Percentiles rank a stretch among this genome's conserved stretches.
Evolutionary conservation across 2,113 vertebrate species (phyloP).

Genomic region (Hepsetus odoe): DNA sequence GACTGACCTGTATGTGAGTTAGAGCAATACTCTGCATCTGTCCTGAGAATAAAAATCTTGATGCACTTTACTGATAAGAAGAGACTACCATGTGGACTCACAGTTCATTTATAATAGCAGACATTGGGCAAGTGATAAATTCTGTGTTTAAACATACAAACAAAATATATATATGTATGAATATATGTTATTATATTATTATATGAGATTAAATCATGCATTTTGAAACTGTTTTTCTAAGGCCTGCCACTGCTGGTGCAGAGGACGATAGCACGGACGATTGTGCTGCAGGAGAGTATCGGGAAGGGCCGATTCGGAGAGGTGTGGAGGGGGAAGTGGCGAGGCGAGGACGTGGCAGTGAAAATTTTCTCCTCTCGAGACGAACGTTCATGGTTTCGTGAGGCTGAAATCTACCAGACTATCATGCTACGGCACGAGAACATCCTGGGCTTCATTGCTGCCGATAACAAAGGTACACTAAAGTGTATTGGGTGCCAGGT

Average conservation of each 20-base stretch:
- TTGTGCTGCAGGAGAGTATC: constrained; percentile 93
- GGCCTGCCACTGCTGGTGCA: constrained; percentile 94
- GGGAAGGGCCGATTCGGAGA: constrained; percentile 95
- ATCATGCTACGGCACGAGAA: constrained; percentile 96
- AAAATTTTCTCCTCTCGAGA: constrained; percentile 98
- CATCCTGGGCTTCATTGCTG: constrained; percentile 96
- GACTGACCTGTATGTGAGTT: no score
- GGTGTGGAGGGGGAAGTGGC: constrained; percentile 96
- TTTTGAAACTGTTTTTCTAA: constrained; percentile 61
- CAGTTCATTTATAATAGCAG: no score
- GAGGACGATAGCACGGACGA: constrained; percentile 93
- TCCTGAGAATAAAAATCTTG: no score
- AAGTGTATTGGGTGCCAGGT: not conserved
- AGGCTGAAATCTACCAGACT: constrained; percentile 97
- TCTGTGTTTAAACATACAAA: no score
- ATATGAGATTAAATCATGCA: no score
- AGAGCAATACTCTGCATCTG: no score
- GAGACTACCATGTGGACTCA: no score
- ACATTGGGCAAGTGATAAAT: no score
- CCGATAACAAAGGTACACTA: constrained; percentile 95
- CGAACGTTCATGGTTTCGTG: constrained; percentile 95
- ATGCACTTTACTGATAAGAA: no score
- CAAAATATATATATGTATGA: no score
- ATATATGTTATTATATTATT: no score
- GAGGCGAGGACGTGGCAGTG: constrained; percentile 95